phyloP scores from a whole-genome alignment of 2,113 vertebrate species.

The Meleagris gallopavo region DNA sequence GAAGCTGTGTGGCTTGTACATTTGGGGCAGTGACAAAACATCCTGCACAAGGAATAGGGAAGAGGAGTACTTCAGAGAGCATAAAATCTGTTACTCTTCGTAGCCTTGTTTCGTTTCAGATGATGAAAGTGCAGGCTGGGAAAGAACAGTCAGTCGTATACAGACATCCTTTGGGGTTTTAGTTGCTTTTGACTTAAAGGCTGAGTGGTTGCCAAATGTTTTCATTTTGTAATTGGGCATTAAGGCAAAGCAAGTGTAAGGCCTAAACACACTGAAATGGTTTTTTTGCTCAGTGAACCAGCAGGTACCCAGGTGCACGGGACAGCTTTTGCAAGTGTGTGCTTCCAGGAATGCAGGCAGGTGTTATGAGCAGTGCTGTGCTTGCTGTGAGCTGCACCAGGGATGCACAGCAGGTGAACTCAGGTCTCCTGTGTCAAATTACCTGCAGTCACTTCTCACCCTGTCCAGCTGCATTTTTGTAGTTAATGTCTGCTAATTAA shows the following conservation, averaged over 20 bases:
- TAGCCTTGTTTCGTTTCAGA: not conserved
- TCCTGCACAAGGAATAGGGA: not conserved
- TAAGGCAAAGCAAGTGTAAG: not conserved
- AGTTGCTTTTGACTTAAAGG: not conserved
- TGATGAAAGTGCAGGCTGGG: not conserved
- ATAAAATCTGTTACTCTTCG: not conserved
- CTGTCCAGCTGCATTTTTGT: not conserved
- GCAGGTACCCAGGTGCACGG: not conserved
- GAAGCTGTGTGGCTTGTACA: not conserved
- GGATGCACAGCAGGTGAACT: not conserved
- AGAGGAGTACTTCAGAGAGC: not conserved
- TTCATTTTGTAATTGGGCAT: not conserved
- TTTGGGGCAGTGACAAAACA: not conserved
- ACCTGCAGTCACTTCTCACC: not conserved
- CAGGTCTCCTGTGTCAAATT: not conserved
- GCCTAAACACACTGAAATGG: not conserved
- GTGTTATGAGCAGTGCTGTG: not conserved
- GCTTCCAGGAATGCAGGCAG: not conserved
- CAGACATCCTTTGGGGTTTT: not conserved
- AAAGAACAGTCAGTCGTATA: not conserved
- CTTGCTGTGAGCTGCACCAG: not conserved
- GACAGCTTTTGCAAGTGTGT: fast-evolving
- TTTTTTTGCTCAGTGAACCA: not conserved
- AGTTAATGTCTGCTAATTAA: not conserved
- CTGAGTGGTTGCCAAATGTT: not conserved